Conservation (phyloP, 2,797 vertebrate species). For the Pseudomugil tenellus region DNA sequence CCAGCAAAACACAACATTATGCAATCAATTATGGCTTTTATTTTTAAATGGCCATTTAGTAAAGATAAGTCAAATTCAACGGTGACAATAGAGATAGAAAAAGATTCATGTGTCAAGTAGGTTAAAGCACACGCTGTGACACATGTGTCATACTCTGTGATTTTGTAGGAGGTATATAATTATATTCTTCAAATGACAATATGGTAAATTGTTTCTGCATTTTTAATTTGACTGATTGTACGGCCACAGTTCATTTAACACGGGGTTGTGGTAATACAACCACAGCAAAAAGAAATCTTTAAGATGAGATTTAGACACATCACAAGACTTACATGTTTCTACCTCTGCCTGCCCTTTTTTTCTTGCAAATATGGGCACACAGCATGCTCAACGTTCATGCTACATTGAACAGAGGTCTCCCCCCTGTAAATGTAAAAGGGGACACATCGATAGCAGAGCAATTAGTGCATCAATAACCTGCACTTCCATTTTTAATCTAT, state of each 20-base stretch:
- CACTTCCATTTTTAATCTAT: conserved; percentile 80
- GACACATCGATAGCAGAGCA: conserved; percentile 79
- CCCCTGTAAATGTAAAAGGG: conserved; percentile 78
- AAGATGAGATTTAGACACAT: not conserved
- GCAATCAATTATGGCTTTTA: conserved; percentile 34
- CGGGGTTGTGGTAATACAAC: not conserved
- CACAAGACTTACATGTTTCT: conserved; percentile 46
- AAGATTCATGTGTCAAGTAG: not conserved
- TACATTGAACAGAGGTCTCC: conserved; percentile 69
- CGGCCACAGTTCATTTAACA: not conserved
- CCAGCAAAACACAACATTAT: conserved; percentile 41
- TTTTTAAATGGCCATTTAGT: conserved; percentile 29
- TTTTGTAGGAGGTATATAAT: not conserved
- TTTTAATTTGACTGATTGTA: not conserved
- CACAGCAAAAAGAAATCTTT: not conserved
- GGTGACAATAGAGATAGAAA: not conserved
- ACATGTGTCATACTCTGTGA: not conserved
- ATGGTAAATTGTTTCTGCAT: not conserved
- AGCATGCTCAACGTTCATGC: conserved; percentile 48
- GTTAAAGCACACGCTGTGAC: not conserved
- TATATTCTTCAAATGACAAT: not conserved
- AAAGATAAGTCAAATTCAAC: conserved; percentile 8
- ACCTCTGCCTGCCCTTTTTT: conserved; percentile 18
- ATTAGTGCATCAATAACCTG: conserved; percentile 82
- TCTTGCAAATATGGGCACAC: conserved; percentile 30